Evolutionary conservation across 2,113 vertebrate species (phyloP).

Genomic region (Capreolus pygargus): DNA sequence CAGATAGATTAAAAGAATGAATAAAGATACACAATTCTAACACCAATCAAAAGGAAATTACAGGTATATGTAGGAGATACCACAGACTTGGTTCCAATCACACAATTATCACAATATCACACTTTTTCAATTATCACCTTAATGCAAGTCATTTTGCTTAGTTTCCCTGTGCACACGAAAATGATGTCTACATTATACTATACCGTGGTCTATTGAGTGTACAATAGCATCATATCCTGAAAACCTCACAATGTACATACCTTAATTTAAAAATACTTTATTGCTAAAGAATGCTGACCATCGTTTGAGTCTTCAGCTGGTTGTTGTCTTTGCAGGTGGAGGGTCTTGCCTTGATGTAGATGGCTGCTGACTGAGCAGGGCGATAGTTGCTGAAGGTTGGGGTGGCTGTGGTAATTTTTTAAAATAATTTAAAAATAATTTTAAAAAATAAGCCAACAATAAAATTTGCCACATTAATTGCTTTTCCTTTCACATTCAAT

Average conservation of each 20-base stretch:
- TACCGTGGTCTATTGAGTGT: background rate
- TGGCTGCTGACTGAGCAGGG: background rate
- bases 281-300: background rate
- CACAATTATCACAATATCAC: background rate
- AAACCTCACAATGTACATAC: background rate
- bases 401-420: background rate
- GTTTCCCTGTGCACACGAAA: background rate
- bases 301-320: background rate
- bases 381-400: background rate
- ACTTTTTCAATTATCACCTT: background rate
- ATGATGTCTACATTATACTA: background rate
- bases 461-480: background rate
- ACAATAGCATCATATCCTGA: background rate
- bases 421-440: background rate
- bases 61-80: background rate
- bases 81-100: background rate
- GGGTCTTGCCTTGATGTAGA: background rate
- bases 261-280: background rate
- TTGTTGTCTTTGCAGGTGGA: background rate
- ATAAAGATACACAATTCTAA: background rate
- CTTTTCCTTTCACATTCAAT: background rate
- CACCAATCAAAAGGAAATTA: background rate
- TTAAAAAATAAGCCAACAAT: background rate
- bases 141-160: background rate
- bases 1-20: background rate